Evolutionary conservation across 2,797 vertebrate genomes (phyloP), one percentile per base, ranked within the genome.

Genomic region (Tragopan temminckii): DNA sequence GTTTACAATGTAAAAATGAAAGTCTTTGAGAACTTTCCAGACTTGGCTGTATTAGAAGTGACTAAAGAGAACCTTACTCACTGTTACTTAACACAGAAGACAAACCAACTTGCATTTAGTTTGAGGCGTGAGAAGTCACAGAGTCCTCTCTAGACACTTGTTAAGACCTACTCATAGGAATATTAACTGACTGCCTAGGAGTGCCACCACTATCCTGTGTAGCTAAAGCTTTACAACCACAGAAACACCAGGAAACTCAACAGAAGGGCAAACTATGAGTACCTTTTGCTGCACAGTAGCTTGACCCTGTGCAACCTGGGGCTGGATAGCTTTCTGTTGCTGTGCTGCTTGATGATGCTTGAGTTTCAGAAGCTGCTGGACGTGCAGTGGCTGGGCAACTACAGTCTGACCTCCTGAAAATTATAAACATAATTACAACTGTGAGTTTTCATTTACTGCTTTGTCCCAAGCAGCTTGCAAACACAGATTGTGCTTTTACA

Each of bases 221-320:
- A 76, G 62, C 19, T 29, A 31, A 59, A 72, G 40, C 63, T 74
- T 76, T 53, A 29, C 38, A 48, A 20, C 35, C 36, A 67, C 8
- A 76, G 63, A 79, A 55, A 38, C 25, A 24, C 1, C 18, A 19
- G 40, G 2, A 1, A 36, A 67, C 15, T 11, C 45, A 20, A 3
- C 0, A 10, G 57, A 9, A 85, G 25, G 66, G 40, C 31, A 67
- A 69, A 80, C 68, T 45, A 8, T 2, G 1, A 29, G 50, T 96
- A 99, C 99, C 98, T 99, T 99, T 96, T 99, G 99, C 96, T 99
- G 99, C 24, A 98, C 98, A 4, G 98, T 71, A 48, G 98, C 80
- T 88, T 98, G 98, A 46, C 98, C 97, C 88, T 98, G 98, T 81
- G 97, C 92, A 33, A 97, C 97, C 68, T 98, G 99, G 2, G 98